Base-by-base conservation (phyloP, 2,888 invertebrate genomes). In the Aromia moschata region DNA sequence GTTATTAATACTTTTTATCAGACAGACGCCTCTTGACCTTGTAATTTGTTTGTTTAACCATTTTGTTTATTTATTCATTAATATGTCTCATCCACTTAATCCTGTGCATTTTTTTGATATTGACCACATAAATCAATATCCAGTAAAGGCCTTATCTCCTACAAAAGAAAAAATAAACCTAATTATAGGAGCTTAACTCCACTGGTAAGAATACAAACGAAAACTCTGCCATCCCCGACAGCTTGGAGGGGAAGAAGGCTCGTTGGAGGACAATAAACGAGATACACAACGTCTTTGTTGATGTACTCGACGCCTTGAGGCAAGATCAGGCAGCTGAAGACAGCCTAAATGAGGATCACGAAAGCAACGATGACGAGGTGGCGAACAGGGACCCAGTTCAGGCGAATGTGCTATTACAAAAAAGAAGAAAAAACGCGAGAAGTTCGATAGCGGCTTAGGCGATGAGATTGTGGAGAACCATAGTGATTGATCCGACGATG, bases 361-460 rank as follows among this genome's bases (percentile, higher is more conserved):
- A 52, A n/a, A 49, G 45, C 31, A 33, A 47, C n/a, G 36, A 18
- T 20, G 40, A 47, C 1, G 55, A 58, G 46, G 33, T 17, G 18
- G 44, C 40, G 0, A 49, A 36, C 51, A 53, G 4, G 52, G 58
- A 7, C 58, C 64, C 2, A 56, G 60, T 30, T 43, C 47, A 0
- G 33, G 33, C 11, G 53, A 36, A 11, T n/a, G 36, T 1, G 16
- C 17, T 7, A 37, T 45, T 7, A 41, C 25, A n/a, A 57, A 31
- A 31, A 54, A 38, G 11, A 68, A 62, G 41, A 70, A 52, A 52
- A 72, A 81, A 67, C 75, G 86, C 9, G 85, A 86, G 74, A 88
- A 87, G 77, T 78, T 86, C 41, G 88, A 89, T 72, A 87, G 86
- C 62, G 87, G 87, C 0, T 82, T 87, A 51, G 86, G 85, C 0